Conservation (phyloP, 2,113 vertebrate genomes). For the Tamias sibiricus region DNA sequence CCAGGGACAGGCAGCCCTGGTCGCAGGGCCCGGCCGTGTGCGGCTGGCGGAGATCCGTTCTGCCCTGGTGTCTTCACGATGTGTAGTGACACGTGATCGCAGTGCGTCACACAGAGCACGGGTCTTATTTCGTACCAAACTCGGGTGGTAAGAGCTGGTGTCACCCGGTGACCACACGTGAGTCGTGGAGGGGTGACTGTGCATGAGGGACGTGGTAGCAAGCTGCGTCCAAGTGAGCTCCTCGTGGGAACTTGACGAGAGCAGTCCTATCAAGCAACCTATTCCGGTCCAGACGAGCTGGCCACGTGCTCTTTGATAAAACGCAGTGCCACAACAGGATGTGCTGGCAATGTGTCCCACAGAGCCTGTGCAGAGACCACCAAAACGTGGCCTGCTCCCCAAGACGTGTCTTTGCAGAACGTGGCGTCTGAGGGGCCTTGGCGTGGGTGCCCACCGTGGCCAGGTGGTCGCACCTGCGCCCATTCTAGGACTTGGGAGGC, state of each 20-base stretch:
- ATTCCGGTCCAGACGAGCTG: background rate
- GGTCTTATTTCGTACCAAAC: no score
- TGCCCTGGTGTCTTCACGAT: background rate
- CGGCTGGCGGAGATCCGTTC: background rate
- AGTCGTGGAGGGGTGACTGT: background rate
- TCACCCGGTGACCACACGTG: background rate
- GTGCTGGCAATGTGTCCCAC: background rate
- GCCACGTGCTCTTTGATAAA: background rate
- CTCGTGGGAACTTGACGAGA: background rate
- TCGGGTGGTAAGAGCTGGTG: background rate
- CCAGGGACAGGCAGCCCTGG: background rate
- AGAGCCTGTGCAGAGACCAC: no score
- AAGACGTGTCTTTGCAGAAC: no score
- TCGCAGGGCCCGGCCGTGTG: background rate
- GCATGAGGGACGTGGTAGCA: background rate
- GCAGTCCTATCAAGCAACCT: background rate
- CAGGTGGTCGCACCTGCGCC: background rate
- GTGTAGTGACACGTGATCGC: background rate
- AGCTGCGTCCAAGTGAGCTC: background rate
- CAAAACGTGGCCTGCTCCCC: background rate
- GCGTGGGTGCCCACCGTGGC: background rate
- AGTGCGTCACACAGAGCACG: fast-evolving
- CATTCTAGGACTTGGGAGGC: background rate
- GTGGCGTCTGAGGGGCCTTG: background rate
- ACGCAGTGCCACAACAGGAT: background rate